These are phyloP conservation scores for Montipora capitata DNA, from an alignment of 92 coral and sea anemone genomes.

Conservation along the genomic window DNA sequence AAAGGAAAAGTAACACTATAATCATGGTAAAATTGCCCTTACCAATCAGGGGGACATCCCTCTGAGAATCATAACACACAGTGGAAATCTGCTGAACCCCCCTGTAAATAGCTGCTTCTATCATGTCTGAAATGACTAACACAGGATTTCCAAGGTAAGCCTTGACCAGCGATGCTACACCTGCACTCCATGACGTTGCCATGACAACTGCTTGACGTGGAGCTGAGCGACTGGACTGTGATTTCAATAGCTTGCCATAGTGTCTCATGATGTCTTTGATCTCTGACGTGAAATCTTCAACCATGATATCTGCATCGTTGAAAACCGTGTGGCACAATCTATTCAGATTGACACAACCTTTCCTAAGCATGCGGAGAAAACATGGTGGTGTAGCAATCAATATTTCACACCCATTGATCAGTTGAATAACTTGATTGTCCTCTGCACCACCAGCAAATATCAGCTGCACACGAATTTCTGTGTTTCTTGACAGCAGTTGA, in stretches of 20 bases:
- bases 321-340: slow-evolving; percentile 90
- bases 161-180: slow-evolving; percentile 87
- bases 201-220: slow-evolving; percentile 91
- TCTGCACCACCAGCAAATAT: slow-evolving; percentile 93
- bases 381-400: slow-evolving; percentile 94
- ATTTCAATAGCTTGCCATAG: slow-evolving; percentile 80
- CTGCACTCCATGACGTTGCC: slow-evolving; percentile 91
- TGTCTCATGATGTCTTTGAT: slow-evolving; percentile 91
- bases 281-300: slow-evolving; percentile 86
- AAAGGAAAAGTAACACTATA: background rate
- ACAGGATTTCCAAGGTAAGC: slow-evolving; percentile 95
- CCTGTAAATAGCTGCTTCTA: slow-evolving; percentile 90
- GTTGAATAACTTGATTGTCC: slow-evolving; percentile 77
- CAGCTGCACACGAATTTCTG: slow-evolving; percentile 79
- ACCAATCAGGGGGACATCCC: slow-evolving; percentile 76
- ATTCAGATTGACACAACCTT: slow-evolving; percentile 79
- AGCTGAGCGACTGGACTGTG: slow-evolving; percentile 85
- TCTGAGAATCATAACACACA: slow-evolving; percentile 69
- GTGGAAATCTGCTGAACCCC: slow-evolving; percentile 82
- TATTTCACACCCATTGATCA: slow-evolving; percentile 95
- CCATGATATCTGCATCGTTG: slow-evolving; percentile 91
- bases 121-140: slow-evolving; percentile 79
- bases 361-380: slow-evolving; percentile 88
- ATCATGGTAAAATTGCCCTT: background rate
- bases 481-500: slow-evolving; percentile 59